Evolutionary conservation across 64 coral and sea anemone genomes (phyloP).

Genomic region (Orbicella faveolata): DNA sequence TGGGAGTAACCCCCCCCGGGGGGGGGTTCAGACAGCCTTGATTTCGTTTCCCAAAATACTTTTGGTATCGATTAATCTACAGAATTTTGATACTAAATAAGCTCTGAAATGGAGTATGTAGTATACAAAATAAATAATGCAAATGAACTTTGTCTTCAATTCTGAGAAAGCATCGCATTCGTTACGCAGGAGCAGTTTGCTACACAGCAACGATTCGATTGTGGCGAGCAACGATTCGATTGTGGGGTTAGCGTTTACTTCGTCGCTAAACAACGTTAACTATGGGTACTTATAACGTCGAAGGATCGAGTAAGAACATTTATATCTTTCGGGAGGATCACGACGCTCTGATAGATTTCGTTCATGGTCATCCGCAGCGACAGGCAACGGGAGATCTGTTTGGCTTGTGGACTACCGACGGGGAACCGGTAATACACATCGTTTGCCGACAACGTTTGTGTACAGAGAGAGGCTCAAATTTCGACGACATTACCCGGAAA

Average conservation of each 20-base stretch:
- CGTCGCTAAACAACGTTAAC: neutral
- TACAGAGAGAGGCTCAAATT: neutral
- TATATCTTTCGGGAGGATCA: neutral
- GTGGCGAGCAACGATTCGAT: no score
- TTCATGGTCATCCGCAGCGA: neutral
- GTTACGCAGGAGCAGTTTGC: constrained; percentile 14
- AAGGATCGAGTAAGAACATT: neutral
- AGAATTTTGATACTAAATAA: no score
- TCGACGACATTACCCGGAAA: neutral
- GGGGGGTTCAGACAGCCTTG: no score
- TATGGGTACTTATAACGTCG: neutral
- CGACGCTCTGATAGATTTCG: constrained; percentile 9
- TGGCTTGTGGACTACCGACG: constrained; percentile 69
- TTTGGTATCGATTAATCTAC: no score
- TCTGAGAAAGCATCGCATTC: neutral
- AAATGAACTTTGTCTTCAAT: neutral
- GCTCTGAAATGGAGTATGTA: no score
- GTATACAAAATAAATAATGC: neutral
- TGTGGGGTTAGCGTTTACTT: neutral
- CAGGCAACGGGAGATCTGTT: constrained; percentile 32
- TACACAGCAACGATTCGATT: neutral
- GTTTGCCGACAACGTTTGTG: neutral
- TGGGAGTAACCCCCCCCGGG: no score
- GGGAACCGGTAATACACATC: constrained; percentile 69
- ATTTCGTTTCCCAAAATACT: neutral